Evolutionary conservation across 2,113 vertebrate genomes (phyloP), one percentile per base, ranked within the genome.

Genomic region (Paramormyrops kingsleyae): DNA sequence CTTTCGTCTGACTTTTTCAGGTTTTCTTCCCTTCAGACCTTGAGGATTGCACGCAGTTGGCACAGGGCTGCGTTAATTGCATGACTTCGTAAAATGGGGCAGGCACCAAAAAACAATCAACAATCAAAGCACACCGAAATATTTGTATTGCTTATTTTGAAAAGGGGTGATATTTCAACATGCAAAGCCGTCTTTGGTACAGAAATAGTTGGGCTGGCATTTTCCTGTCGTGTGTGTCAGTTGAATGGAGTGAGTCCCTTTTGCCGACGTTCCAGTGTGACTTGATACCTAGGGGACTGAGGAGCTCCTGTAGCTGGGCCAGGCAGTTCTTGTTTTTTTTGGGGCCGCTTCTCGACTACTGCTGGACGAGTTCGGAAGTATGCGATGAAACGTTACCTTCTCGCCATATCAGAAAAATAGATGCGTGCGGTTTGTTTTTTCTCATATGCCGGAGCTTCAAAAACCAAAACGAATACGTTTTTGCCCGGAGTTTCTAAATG

Each of bases 361-460:
- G 62, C 66, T 42, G 50, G 88, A 19, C 13, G 7, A 10, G 4
- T 49, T 59, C 59, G 35, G 42, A 86, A 88, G 31, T 49, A n/a
- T 27, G 44, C 87, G 86, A 85, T 47, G 56, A 77, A 87, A 31
- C 53, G 53, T 86, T 88, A 47, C 44, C 39, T 87, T 88, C 56
- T 84, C 12, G 84, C 42, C 87, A 66, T 80, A 87, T 77, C 80
- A 83, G 83, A 86, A 91, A n/a, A 74, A 8, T 47, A 0, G 6
- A 70, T 88, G 59, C 35, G 5, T 70, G 8, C 24, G 24, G 62
- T 74, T 88, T 88, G 21, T 27, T n/a, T 31, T 46, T 4, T 24
- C 13, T 77, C 70, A 1, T 46, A 70, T 27, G 12, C 44, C 70
- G 7, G 44, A 74, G n/a, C 35, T 27, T 10, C 47, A 15, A 49